phyloP scores from a whole-genome alignment of 1,140 invertebrate genomes.

The Macrotrachela quadricornifera region DNA sequence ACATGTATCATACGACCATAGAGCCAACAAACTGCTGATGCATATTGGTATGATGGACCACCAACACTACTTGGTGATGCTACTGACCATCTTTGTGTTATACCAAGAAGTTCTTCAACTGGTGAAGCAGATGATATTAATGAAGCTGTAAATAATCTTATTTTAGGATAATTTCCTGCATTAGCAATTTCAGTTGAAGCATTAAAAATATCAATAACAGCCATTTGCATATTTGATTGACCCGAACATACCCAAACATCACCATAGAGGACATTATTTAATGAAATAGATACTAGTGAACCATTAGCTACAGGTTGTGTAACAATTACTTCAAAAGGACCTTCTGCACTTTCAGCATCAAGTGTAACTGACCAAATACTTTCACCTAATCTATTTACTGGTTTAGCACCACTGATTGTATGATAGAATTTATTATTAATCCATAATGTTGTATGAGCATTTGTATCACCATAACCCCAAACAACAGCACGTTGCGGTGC shows the following conservation, averaged over 20 bases:
- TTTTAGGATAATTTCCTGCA: not conserved
- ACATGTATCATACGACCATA: conserved; percentile 17
- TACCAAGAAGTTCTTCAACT: not conserved
- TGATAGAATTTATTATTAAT: not conserved
- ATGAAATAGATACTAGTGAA: too few relatives aligned
- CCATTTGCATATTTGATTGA: conserved; percentile 24
- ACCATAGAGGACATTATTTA: conserved; percentile 21
- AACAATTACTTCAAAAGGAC: not conserved
- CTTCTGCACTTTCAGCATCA: not conserved
- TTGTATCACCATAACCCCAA: not conserved
- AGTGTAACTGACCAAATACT: not conserved
- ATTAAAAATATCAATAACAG: not conserved
- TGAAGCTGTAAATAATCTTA: not conserved
- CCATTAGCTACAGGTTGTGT: not conserved
- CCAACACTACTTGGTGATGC: not conserved
- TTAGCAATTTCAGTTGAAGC: not conserved
- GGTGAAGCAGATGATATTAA: not conserved
- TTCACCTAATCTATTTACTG: not conserved
- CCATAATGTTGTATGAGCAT: not conserved
- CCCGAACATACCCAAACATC: conserved; percentile 25
- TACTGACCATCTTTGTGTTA: not conserved
- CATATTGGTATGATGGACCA: conserved; percentile 9
- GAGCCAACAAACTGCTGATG: conserved; percentile 23
- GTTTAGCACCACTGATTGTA: not conserved
- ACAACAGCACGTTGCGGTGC: not conserved